These are phyloP conservation scores for Arctocebus calabarensis DNA, from an alignment of 2,797 vertebrate species.

Conservation along the genomic window DNA sequence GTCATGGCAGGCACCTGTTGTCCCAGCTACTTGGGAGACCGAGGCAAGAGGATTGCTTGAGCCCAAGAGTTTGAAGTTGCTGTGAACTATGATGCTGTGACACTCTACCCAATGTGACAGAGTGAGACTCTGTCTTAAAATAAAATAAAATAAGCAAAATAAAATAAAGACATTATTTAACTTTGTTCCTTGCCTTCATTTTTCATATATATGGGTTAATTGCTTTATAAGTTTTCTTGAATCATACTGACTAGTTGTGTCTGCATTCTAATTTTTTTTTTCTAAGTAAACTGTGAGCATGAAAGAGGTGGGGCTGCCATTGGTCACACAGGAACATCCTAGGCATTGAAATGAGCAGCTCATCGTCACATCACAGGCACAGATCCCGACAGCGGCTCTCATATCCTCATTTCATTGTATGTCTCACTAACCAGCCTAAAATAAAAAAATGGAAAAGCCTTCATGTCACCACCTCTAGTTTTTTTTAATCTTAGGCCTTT, in stretches of 20 bases:
- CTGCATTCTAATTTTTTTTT: background rate
- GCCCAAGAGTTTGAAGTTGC: no score
- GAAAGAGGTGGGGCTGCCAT: background rate
- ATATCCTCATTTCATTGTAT: background rate
- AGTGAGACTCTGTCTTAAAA: no score
- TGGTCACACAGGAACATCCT: background rate
- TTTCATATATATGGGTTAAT: background rate
- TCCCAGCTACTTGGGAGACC: no score
- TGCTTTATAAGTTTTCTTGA: background rate
- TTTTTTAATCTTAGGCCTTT: background rate
- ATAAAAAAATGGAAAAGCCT: background rate
- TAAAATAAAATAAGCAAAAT: no score
- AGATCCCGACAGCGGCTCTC: no score
- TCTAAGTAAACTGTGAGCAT: background rate
- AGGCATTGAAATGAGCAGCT: background rate
- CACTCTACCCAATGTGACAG: no score
- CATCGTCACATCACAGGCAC: background rate
- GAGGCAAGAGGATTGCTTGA: no score
- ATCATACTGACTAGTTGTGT: background rate
- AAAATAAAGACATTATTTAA: background rate
- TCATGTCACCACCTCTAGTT: background rate
- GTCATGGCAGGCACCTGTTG: no score
- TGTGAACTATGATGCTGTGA: no score
- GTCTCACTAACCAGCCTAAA: background rate
- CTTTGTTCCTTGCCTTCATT: background rate